Percentiles rank a stretch among this genome's conserved stretches.
Conservation (phyloP, 2,113 vertebrate genomes). For the Gorilla gorilla region DNA sequence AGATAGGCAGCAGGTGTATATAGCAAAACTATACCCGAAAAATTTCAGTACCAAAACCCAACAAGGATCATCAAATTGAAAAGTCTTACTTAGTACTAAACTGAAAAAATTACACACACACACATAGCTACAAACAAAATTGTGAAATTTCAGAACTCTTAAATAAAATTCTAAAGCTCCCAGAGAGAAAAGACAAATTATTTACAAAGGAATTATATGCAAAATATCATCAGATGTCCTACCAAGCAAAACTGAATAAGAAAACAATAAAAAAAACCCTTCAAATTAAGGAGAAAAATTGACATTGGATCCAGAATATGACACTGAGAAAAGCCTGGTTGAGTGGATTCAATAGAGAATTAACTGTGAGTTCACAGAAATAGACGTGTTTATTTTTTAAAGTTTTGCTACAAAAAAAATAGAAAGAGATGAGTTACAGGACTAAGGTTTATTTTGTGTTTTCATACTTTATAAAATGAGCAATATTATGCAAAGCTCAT, state of each 20-base stretch:
- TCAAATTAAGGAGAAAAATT: conserved; percentile 19
- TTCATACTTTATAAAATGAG: not conserved
- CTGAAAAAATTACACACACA: not conserved
- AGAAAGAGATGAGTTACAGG: not conserved
- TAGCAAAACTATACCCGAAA: not conserved
- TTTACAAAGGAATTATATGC: not conserved
- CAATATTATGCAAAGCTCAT: not conserved
- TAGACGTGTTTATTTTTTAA: not conserved
- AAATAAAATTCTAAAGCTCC: not conserved
- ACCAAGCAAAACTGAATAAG: not conserved
- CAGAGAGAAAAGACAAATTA: not conserved
- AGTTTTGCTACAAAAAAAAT: not conserved
- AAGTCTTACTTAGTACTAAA: not conserved
- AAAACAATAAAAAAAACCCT: not conserved
- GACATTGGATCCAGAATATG: not conserved
- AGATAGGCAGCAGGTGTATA: not conserved
- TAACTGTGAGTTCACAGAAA: not conserved
- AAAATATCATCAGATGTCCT: not conserved
- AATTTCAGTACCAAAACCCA: not conserved
- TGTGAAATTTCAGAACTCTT: not conserved
- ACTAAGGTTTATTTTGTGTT: not conserved
- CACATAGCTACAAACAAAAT: not conserved
- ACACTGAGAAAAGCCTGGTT: not conserved
- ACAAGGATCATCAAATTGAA: not conserved
- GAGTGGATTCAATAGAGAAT: not conserved